phyloP scores from a whole-genome alignment of 2,113 vertebrate genomes.

The Colaptes auratus region DNA sequence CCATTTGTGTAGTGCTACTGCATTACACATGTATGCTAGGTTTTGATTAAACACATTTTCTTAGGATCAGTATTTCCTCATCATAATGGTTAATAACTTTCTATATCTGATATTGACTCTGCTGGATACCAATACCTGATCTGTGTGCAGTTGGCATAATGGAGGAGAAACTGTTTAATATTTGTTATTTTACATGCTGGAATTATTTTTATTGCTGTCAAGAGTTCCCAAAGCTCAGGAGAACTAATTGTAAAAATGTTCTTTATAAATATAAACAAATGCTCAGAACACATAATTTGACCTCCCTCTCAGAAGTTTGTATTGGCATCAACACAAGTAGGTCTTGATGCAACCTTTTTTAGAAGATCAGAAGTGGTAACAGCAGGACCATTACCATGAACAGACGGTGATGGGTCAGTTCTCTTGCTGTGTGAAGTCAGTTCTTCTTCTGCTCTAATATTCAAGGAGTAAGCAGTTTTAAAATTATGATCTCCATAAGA shows the following conservation, averaged over 20 bases:
- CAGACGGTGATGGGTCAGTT: not conserved
- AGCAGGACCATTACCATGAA: not conserved
- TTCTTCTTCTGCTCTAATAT: not conserved
- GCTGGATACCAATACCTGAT: not conserved
- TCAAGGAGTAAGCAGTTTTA: not conserved
- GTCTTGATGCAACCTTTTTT: not conserved
- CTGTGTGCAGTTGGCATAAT: not conserved
- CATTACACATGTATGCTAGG: not conserved
- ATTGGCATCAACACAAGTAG: not conserved
- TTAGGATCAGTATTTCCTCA: not conserved
- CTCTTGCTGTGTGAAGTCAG: not conserved
- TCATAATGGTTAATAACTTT: not conserved
- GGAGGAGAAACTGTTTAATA: not conserved
- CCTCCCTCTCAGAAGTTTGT: not conserved
- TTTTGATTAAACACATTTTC: not conserved
- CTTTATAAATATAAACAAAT: not conserved
- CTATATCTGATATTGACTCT: not conserved
- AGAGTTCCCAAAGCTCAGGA: not conserved
- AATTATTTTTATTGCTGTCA: not conserved
- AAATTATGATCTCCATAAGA: not conserved
- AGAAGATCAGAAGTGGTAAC: not conserved
- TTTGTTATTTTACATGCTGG: not conserved
- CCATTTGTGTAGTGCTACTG: not conserved
- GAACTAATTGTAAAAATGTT: not conserved
- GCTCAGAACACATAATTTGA: not conserved